phyloP scores from a whole-genome alignment of 2,888 invertebrate species.

The Drosophila paracracens region DNA sequence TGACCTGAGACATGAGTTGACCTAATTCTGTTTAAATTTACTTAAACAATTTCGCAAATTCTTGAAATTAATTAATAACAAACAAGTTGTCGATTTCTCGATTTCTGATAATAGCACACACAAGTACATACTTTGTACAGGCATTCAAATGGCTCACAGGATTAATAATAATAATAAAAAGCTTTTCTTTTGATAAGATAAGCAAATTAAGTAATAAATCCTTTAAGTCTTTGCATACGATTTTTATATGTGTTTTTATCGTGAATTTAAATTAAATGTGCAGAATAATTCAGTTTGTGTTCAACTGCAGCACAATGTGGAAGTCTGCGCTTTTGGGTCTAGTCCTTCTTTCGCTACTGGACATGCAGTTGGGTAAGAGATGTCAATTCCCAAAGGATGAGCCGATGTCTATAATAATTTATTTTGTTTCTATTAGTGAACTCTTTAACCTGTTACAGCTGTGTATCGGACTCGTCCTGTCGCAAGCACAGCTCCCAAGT shows the following conservation, averaged over 20 bases:
- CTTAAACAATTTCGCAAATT: background rate
- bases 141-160: background rate
- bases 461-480: background rate
- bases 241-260: background rate
- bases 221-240: background rate
- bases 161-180: background rate
- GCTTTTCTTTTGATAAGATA: background rate
- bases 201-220: too few species aligned
- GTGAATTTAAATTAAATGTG: background rate
- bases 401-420: background rate
- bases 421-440: background rate
- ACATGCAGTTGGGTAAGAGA: background rate
- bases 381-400: background rate
- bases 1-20: background rate
- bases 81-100: background rate
- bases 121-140: too few species aligned
- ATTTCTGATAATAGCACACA: background rate
- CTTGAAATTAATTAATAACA: too few species aligned
- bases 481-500: background rate
- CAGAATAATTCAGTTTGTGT: background rate
- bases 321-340: background rate
- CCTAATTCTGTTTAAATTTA: background rate
- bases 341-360: background rate
- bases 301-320: background rate
- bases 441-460: background rate